Percentiles rank a stretch among this genome's conserved stretches.
Conservation (phyloP, 2,797 vertebrate genomes). For the Graptemys geographica region DNA sequence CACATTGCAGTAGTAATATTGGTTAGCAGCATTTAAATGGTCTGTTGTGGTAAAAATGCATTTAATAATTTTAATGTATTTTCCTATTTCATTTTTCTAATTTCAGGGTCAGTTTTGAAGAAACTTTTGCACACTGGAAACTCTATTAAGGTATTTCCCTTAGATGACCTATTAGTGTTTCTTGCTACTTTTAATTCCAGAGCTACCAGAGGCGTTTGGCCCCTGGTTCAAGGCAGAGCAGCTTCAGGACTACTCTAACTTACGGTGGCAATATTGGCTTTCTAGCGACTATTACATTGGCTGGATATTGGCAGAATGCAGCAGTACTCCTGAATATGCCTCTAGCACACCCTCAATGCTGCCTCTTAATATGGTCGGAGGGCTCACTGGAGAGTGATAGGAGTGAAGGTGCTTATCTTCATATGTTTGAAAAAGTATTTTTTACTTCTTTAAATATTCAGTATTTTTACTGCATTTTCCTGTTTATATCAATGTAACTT, state of each 20-base stretch:
- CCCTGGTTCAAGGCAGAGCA: background rate
- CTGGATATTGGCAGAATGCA: background rate
- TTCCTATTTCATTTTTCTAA: slow-evolving; percentile 52
- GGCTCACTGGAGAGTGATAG: rapidly evolving
- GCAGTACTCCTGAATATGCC: background rate
- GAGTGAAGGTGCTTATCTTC: background rate
- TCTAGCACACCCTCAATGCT: background rate
- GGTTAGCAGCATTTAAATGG: background rate
- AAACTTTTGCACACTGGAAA: slow-evolving; percentile 99
- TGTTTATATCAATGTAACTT: background rate
- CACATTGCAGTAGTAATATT: rapidly evolving
- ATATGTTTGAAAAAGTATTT: background rate
- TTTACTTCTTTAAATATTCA: background rate
- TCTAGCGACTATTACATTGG: background rate
- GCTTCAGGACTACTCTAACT: background rate
- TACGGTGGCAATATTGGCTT: no score
- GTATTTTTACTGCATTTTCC: background rate
- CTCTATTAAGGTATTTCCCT: slow-evolving; percentile 91
- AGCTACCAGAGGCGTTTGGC: background rate
- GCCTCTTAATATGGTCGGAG: rapidly evolving
- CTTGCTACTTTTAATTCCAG: background rate
- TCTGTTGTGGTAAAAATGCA: rapidly evolving
- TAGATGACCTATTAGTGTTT: background rate
- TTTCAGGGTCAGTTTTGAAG: slow-evolving; percentile 95
- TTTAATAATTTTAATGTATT: background rate